A percentile compares a stretch with the other conserved stretches of the same genome.
Evolutionary conservation across 37 sponge, comb jelly and placozoan genomes (phyloP).

Genomic region (Hexactinellida sp.): DNA sequence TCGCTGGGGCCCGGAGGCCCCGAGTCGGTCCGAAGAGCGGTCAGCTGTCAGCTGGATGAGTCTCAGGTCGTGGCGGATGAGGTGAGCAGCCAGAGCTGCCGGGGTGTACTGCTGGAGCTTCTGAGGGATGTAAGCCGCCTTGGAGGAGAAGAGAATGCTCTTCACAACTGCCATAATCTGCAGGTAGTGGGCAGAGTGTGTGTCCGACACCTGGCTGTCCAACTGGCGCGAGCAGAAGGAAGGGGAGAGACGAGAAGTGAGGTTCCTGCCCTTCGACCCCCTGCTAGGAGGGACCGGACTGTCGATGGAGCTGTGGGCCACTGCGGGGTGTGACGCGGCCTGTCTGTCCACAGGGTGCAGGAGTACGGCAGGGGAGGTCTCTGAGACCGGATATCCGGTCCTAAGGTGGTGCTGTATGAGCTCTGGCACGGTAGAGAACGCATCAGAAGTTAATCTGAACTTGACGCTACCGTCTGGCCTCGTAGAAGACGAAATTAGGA

Average conservation of each 20-base stretch:
- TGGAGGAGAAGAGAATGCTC: constrained; percentile 30
- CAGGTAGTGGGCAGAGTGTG: background rate
- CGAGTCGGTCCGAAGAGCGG: background rate
- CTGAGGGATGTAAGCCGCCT: constrained; percentile 33
- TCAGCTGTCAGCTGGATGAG: background rate
- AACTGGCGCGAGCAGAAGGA: background rate
- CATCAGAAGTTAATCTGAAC: background rate
- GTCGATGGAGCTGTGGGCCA: background rate
- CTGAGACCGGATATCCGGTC: background rate
- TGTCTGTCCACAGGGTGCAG: background rate
- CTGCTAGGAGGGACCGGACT: background rate
- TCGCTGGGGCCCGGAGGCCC: background rate
- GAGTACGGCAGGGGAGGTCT: background rate
- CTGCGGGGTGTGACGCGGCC: background rate
- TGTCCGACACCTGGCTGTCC: background rate
- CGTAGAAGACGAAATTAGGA: background rate
- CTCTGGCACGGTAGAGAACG: background rate
- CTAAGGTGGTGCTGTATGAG: background rate
- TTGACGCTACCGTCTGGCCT: background rate
- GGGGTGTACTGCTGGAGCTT: constrained; percentile 39
- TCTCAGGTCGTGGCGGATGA: background rate
- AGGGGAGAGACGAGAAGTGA: constrained; percentile 12
- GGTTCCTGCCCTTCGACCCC: background rate
- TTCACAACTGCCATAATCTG: background rate
- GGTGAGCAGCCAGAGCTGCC: background rate